Evolutionary conservation across 2,888 invertebrate species (phyloP), one percentile per base, ranked within the genome.

Genomic region (Autographa pulchrina): DNA sequence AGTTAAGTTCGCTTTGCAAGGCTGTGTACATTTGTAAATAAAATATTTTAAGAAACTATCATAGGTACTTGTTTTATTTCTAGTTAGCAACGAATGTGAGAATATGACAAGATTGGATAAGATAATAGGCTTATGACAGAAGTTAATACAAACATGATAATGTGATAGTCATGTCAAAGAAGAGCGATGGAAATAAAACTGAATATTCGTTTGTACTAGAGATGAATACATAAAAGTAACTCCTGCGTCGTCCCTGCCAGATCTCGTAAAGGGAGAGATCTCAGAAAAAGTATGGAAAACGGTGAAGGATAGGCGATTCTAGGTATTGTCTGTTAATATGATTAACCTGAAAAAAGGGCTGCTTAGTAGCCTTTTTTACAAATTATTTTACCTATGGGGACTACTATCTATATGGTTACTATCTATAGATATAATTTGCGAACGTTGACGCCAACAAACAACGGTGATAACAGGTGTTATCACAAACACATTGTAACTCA

Each of bases 1-100:
- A 56, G 14, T 13, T 32, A 48, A 48, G 48, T 54, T 13, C 31
- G 52, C 4, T 70, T 60, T 74, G 7, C 71, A 75, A 61, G 35
- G 25, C 16, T 38, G 35, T 48, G 38, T 65, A 32, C 31, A 75
- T 69, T 78, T 78, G 72, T 78, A 72, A 78, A 75, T 78, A 75
- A 67, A 78, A 63, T 0, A n/a, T 56, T 70, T 63, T 20, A 54
- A 68, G 43, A 9, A 38, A 41, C 20, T 38, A 31, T 18, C 9
- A n/a, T n/a, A 25, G 25, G 4, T 4, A n/a, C 48, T 16, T 56
- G 18, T 60, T 13, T 48, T 20, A 41, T 66, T 75, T 31, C 13
- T 14, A 20, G 25, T 11, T 56, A 25, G 11, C 25, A 56, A 48
- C 48, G n/a, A 48, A n/a, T 11, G n/a, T 16, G 48, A 0, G 48